phyloP scores from a whole-genome alignment of 37 sponge, comb jelly and placozoan species.

The Hormiphora californensis region DNA sequence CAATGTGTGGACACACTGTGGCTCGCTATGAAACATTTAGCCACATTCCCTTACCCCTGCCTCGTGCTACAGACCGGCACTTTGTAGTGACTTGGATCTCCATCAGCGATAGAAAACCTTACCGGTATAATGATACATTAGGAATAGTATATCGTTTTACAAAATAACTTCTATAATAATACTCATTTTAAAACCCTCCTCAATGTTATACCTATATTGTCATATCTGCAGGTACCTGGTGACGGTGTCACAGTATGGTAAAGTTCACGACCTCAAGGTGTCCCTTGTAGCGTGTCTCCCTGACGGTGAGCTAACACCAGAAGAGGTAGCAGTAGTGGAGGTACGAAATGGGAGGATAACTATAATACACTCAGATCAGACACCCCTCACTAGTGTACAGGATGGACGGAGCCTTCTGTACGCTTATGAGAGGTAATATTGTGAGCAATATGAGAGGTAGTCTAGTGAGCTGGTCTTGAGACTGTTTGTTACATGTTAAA shows the following conservation, averaged over 20 bases:
- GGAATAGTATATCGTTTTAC: neutral
- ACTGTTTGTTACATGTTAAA: no score
- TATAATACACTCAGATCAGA: slow-evolving; percentile 11
- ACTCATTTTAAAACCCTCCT: neutral
- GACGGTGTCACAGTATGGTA: slow-evolving; percentile 14
- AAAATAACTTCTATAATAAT: neutral
- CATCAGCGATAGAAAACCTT: neutral
- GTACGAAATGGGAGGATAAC: neutral
- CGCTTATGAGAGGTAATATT: slow-evolving; percentile 28
- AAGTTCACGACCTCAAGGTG: slow-evolving; percentile 14
- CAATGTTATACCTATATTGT: neutral
- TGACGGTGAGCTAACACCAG: neutral
- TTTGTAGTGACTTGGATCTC: slow-evolving; percentile 49
- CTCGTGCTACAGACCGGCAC: slow-evolving; percentile 33
- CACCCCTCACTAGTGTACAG: neutral
- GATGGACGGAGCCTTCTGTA: slow-evolving; percentile 8
- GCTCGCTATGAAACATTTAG: slow-evolving; percentile 5
- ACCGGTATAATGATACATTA: neutral
- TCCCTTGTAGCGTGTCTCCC: neutral
- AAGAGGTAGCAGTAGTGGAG: neutral
- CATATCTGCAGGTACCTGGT: slow-evolving; percentile 25
- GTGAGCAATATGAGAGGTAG: no score
- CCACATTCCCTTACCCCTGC: slow-evolving; percentile 41
- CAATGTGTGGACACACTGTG: slow-evolving; percentile 38
- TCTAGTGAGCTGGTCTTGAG: no score